Evolutionary conservation across 2,888 invertebrate species (phyloP).

Genomic region (Lottia gigantea): DNA sequence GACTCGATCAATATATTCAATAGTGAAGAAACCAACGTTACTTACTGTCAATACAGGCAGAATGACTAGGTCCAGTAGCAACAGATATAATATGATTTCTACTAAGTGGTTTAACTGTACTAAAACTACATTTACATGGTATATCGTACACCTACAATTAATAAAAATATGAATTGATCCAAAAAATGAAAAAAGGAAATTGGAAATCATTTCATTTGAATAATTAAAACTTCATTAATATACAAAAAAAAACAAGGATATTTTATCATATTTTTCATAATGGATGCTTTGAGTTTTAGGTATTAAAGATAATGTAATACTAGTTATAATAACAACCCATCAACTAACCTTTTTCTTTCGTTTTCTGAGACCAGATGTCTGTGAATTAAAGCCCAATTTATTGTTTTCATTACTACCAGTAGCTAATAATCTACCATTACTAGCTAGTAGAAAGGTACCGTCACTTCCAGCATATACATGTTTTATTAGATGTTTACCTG

Average conservation of each 20-base stretch:
- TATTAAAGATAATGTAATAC: too few species aligned
- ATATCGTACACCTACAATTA: constrained; percentile 62
- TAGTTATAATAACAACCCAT: not conserved
- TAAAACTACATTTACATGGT: constrained; percentile 60
- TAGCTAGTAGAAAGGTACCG: constrained; percentile 61
- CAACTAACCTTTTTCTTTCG: constrained; percentile 46
- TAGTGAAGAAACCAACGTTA: constrained; percentile 1
- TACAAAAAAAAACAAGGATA: not conserved
- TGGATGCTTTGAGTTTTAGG: too few species aligned
- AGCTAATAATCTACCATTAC: constrained; percentile 62
- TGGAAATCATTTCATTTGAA: too few species aligned
- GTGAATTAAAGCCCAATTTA: constrained; percentile 66
- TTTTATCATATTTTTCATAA: not conserved
- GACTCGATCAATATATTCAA: too few species aligned
- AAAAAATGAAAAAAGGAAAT: not conserved
- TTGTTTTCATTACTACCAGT: constrained; percentile 67
- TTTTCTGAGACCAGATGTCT: constrained; percentile 60
- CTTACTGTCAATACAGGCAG: constrained; percentile 65
- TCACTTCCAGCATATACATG: constrained; percentile 62
- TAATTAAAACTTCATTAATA: too few species aligned
- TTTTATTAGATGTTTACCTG: constrained; percentile 55
- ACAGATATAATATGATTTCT: constrained; percentile 54
- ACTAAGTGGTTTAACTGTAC: constrained; percentile 61
- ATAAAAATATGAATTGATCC: not conserved
- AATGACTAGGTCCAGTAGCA: constrained; percentile 62